Evolutionary conservation across 2,113 vertebrate species (phyloP), one percentile per base, ranked within the genome.

Genomic region (Cyprinodon brontotheroides): DNA sequence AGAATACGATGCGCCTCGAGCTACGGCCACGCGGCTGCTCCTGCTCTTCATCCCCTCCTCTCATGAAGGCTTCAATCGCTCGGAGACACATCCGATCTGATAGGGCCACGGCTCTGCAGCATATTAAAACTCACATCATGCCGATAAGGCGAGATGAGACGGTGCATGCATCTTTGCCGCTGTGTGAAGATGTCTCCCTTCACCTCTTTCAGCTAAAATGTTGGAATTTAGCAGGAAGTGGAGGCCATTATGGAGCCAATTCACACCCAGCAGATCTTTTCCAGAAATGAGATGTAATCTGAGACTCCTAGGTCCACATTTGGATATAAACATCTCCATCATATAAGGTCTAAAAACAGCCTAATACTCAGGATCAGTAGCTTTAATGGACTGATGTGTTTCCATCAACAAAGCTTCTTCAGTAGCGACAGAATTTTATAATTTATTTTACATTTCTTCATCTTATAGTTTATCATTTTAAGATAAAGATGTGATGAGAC

Each of bases 51-150:
- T 66, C 70, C 48, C 71, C 40, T 77, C 69, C 70, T 37, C 68
- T 70, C 77, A 64, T 72, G 84, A 79, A 84, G 82, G 61, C 79
- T 78, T 75, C 65, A 39, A 41, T 83, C 71, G 73, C 91, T 87
- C 41, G 9, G 67, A 85, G 86, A 74, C 37, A 77, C 72, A 81
- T 81, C 76, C 62, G 85, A 87, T 86, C 82, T 59, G 89, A 84
- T 81, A 68, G 70, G 8, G 53, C 60, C 45, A 1, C 22, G 3
- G 75, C 85, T 71, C 63, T 69, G 77, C 82, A 53, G 79, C 83
- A 80, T 70, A 83, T 86, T 85, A 79, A 75, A 74, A 73, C 70
- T 77, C 76, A 67, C 70, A 83, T 71, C 74, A 22, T 3, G 29
- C 4, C 15, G 74, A 89, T 85, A 78, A 83, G 62, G 20, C 39